Percentiles rank a stretch among this genome's conserved stretches.
These are phyloP conservation scores for Ischnura elegans DNA, from an alignment of 2,888 invertebrate species.

Conservation along the genomic window DNA sequence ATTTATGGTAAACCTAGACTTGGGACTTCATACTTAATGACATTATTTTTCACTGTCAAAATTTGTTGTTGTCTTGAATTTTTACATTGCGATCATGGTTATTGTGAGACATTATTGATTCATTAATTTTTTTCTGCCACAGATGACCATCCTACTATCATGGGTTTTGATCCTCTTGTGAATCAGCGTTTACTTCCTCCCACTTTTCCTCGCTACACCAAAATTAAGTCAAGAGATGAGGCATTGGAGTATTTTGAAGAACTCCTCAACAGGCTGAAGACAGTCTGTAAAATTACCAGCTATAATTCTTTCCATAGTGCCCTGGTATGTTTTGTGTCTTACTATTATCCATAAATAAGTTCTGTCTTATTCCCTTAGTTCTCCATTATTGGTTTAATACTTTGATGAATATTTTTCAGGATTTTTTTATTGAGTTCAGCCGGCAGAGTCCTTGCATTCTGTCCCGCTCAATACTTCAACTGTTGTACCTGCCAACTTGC, in stretches of 20 bases:
- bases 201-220: conserved; percentile 97
- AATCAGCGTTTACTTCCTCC: conserved; percentile 98
- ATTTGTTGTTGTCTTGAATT: too few relatives aligned
- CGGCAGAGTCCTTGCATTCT: conserved; percentile 93
- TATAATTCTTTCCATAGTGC: conserved; percentile 90
- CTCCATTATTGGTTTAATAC: neutral
- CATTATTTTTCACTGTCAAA: too few relatives aligned
- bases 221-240: conserved; percentile 90
- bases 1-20: too few relatives aligned
- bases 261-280: conserved; percentile 89
- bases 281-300: conserved; percentile 89
- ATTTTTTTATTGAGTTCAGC: conserved; percentile 96
- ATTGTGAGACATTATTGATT: neutral
- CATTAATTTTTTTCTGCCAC: conserved; percentile 64
- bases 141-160: conserved; percentile 85
- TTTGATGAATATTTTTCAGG: conserved; percentile 80
- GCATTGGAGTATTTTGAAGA: conserved; percentile 90
- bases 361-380: neutral
- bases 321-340: conserved; percentile 81
- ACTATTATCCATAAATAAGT: neutral
- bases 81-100: too few relatives aligned
- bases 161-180: conserved; percentile 97
- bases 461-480: conserved; percentile 93
- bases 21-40: too few relatives aligned
- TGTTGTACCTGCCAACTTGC: conserved; percentile 84